phyloP scores from a whole-genome alignment of 2,888 invertebrate genomes.

The Drosophila stalkeri region DNA sequence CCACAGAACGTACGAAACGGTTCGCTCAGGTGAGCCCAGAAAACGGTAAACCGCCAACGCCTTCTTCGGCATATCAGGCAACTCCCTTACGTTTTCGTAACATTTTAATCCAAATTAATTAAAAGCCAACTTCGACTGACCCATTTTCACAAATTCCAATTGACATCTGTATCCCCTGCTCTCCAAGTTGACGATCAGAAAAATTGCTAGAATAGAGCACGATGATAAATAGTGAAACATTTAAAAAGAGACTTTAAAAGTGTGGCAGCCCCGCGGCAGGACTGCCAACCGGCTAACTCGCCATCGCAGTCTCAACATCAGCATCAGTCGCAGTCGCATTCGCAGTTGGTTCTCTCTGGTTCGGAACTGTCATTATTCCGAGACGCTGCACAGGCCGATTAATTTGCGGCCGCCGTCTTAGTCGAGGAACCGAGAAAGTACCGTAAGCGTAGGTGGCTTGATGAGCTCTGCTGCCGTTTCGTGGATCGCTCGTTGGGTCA shows the following conservation, averaged over 20 bases:
- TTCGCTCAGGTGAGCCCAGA: constrained; percentile 64
- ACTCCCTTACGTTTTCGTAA: constrained; percentile 50
- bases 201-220: constrained; percentile 41
- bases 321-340: constrained; percentile 5
- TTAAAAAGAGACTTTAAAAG: constrained; percentile 70
- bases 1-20: constrained; percentile 37
- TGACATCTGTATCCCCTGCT: constrained; percentile 56
- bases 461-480: constrained; percentile 67
- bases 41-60: constrained; percentile 79
- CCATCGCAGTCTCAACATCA: constrained; percentile 3
- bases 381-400: constrained; percentile 62
- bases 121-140: constrained; percentile 57
- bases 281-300: constrained; percentile 30
- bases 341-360: constrained; percentile 6
- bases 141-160: constrained; percentile 53
- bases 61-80: constrained; percentile 72
- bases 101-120: constrained; percentile 79
- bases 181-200: constrained; percentile 47
- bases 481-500: constrained; percentile 48
- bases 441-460: constrained; percentile 79
- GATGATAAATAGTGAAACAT: constrained; percentile 70
- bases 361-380: constrained; percentile 49
- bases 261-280: constrained; percentile 66
- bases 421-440: constrained; percentile 56
- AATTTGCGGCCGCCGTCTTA: constrained; percentile 63